These are phyloP conservation scores for Balaeniceps rex DNA, from an alignment of 2,113 vertebrate species.

Conservation along the genomic window DNA sequence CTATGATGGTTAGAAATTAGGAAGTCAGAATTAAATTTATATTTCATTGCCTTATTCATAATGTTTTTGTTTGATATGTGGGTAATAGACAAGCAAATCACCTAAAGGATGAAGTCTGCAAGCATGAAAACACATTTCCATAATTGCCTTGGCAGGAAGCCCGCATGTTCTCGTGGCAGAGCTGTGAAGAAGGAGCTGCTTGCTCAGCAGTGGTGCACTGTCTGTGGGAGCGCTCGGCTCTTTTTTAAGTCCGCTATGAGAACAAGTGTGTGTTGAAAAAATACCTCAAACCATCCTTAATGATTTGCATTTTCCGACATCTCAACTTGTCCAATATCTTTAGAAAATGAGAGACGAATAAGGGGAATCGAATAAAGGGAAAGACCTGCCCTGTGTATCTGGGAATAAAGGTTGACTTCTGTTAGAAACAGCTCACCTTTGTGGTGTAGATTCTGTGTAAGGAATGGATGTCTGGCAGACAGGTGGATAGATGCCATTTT, in stretches of 20 bases:
- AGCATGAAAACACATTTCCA: conserved; percentile 36
- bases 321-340: not conserved
- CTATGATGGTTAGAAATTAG: not conserved
- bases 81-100: conserved; percentile 35
- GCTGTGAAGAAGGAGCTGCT: not conserved
- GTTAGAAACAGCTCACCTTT: not conserved
- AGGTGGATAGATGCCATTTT: not conserved
- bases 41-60: conserved; percentile 40
- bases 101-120: conserved; percentile 41
- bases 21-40: conserved; percentile 20
- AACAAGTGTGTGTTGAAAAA: not conserved
- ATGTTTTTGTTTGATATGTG: conserved; percentile 34
- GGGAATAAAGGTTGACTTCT: not conserved
- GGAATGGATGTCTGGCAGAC: not conserved
- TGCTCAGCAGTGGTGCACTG: not conserved
- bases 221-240: fast-evolving
- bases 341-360: not conserved
- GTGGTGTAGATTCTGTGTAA: not conserved
- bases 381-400: not conserved
- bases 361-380: not conserved
- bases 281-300: not conserved
- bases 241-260: not conserved
- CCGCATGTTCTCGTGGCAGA: not conserved
- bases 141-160: conserved; percentile 54
- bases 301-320: not conserved